phyloP scores from a whole-genome alignment of 2,113 vertebrate species.

The Promerops cafer region DNA sequence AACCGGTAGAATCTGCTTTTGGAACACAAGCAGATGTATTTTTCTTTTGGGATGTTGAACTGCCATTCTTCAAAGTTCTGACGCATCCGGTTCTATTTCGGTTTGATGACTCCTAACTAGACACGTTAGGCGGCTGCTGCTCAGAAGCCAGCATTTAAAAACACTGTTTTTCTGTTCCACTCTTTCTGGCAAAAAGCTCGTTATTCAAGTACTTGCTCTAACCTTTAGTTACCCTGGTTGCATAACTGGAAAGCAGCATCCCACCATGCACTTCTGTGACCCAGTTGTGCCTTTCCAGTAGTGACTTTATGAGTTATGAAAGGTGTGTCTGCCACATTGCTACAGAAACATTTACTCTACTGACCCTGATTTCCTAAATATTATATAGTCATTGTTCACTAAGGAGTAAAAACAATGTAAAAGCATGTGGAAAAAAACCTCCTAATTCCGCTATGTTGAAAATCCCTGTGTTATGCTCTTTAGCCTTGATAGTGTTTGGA shows the following conservation, averaged over 20 bases:
- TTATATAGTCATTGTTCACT: background rate
- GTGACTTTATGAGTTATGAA: constrained; percentile 68
- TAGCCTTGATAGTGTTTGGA: background rate
- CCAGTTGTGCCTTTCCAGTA: constrained; percentile 64
- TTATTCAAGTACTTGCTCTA: constrained; percentile 55
- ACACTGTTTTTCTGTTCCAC: constrained; percentile 29
- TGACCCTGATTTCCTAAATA: constrained; percentile 63
- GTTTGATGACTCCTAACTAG: constrained; percentile 27
- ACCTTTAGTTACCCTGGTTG: constrained; percentile 63
- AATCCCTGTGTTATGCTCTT: background rate
- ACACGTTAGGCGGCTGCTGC: constrained; percentile 19
- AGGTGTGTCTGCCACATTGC: constrained; percentile 65
- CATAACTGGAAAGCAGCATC: constrained; percentile 64
- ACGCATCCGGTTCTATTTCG: constrained; percentile 10
- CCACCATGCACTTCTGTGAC: constrained; percentile 68
- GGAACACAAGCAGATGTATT: constrained; percentile 8
- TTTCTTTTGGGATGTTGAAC: constrained; percentile 28
- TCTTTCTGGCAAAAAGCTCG: constrained; percentile 55
- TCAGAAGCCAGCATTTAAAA: constrained; percentile 39
- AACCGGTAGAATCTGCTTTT: constrained; percentile 40
- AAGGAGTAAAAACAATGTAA: background rate
- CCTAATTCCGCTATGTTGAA: background rate
- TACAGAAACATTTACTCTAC: constrained; percentile 66
- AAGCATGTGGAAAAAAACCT: background rate
- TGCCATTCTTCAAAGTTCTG: constrained; percentile 33